A percentile compares a stretch with the other conserved stretches of the same genome.
Evolutionary conservation across 2,888 invertebrate species (phyloP).

Genomic region (Stenotaenia linearis): DNA sequence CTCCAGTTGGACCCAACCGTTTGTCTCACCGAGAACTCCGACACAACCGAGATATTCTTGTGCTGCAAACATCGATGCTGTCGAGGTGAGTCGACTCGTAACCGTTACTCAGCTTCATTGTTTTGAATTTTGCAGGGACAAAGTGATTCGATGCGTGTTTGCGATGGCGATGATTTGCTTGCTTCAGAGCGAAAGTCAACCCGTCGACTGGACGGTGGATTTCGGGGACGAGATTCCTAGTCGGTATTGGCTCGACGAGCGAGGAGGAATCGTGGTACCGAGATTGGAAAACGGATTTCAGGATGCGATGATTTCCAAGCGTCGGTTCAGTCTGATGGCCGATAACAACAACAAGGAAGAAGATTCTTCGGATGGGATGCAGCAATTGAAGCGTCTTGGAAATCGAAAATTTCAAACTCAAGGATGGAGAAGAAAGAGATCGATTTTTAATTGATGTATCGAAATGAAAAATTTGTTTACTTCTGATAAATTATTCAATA

Average conservation of each 20-base stretch:
- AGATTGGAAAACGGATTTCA: not conserved
- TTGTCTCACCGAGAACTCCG: no score
- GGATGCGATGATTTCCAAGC: not conserved
- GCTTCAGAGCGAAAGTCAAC: not conserved
- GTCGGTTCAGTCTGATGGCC: not conserved
- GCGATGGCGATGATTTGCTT: not conserved
- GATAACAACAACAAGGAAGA: not conserved
- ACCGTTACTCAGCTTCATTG: no score
- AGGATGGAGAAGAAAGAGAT: constrained; percentile 17
- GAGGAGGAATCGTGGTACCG: not conserved
- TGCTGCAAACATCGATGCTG: not conserved
- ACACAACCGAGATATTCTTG: not conserved
- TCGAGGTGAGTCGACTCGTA: not conserved
- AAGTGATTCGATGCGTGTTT: not conserved
- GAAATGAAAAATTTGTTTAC: no score
- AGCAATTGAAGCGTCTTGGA: constrained; percentile 5
- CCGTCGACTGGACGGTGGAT: not conserved
- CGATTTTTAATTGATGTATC: not conserved
- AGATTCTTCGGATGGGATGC: not conserved
- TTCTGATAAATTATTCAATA: not conserved
- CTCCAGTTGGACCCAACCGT: not conserved
- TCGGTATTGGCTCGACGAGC: not conserved
- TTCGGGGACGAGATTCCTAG: not conserved
- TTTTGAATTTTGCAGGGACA: no score
- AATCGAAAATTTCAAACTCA: constrained; percentile 13